Evolutionary conservation across 2,113 vertebrate genomes (phyloP).

Genomic region (Lonchura striata): DNA sequence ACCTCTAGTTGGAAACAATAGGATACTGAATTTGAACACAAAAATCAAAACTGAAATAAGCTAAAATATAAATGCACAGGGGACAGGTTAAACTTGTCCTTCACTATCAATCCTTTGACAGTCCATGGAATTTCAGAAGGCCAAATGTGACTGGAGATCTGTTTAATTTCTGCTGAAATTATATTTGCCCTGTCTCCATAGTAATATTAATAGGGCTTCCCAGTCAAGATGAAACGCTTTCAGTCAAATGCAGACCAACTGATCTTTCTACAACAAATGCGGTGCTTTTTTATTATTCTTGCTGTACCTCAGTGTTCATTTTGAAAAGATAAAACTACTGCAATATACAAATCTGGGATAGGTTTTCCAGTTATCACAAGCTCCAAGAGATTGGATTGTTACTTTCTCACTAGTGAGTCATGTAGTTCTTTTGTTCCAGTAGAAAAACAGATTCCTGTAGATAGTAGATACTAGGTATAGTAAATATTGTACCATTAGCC

Average conservation of each 20-base stretch:
- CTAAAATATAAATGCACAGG: background rate
- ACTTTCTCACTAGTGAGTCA: conserved; percentile 69
- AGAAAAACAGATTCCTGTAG: conserved; percentile 69
- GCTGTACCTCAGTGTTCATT: conserved; percentile 69
- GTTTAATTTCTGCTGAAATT: conserved; percentile 7
- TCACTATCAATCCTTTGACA: background rate
- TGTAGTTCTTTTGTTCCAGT: conserved; percentile 70
- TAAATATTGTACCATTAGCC: conserved; percentile 71
- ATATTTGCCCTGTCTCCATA: background rate
- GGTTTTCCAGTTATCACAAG: conserved; percentile 54
- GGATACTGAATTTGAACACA: background rate
- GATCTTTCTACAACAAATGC: conserved; percentile 66
- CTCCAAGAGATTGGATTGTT: conserved; percentile 68
- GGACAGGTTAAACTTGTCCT: background rate
- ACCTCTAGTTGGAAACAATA: background rate
- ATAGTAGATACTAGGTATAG: conserved; percentile 65
- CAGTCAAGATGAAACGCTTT: conserved; percentile 76
- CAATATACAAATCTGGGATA: conserved; percentile 65
- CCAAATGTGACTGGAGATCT: conserved; percentile 45
- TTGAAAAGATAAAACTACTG: conserved; percentile 36
- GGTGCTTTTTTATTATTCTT: conserved; percentile 73
- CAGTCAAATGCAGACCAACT: conserved; percentile 60
- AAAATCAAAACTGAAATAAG: background rate
- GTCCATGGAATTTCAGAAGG: background rate
- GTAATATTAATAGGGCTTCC: conserved; percentile 52